Evolutionary conservation across 2,888 invertebrate species (phyloP), one percentile per base, ranked within the genome.

Genomic region (Hylaea fasciaria): DNA sequence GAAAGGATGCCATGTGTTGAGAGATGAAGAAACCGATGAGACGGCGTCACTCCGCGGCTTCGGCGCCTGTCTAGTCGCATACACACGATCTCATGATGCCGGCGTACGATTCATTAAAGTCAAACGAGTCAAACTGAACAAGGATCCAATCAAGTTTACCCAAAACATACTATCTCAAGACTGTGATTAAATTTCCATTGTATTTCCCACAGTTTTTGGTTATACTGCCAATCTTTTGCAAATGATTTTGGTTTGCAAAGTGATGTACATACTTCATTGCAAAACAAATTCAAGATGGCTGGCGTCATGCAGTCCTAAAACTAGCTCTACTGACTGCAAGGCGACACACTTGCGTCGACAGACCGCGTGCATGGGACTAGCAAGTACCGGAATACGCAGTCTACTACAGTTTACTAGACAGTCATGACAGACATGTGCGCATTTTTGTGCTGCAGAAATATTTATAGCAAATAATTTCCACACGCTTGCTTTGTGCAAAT

Each of bases 1-100:
- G 61, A 62, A 62, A 62, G 57, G 64, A 67, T 67, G 64, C 68
- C 64, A 64, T 64, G 65, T 66, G 68, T 62, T 59, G 63, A 66
- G 64, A 66, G 62, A 66, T 66, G 66, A 69, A 63, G 57, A 65
- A 53, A 60, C 48, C 53, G 62, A 63, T 53, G 50, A 14, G n/a
- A 56, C 63, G 61, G 60, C 66, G 66, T 44, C 66, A 56, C 56
- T 57, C 61, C 49, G 52, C 57, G 54, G 41, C 14, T 47, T 46
- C 45, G 45, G 51, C 55, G 52, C 40, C 29, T 44, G 61, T 41
- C 48, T 43, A 52, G 56, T 57, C 58, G 48, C 59, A 57, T 57
- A 57, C 60, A 48, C 57, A 51, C 35, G 43, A 46, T 54, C 40
- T n/a, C 11, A 12, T 40, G 40, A 44, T 13, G 28, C 16, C 17